Base-by-base conservation (phyloP, 2,113 vertebrate genomes). In the Polypterus bichir region DNA sequence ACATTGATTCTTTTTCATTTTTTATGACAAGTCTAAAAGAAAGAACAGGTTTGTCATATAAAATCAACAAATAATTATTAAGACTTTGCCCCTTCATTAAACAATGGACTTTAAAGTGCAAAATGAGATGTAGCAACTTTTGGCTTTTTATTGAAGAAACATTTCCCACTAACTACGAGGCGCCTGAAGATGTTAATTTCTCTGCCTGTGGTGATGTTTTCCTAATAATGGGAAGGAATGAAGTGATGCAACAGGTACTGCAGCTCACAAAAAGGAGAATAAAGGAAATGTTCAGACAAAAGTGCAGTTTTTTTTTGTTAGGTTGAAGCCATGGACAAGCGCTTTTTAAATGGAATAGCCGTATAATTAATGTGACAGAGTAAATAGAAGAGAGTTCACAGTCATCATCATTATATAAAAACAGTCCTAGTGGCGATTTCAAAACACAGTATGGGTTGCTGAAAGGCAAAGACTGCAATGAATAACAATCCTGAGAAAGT, bases 311-410 rank as follows among this genome's bases (percentile, higher is more conserved):
- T 74, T 74, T 69, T 68, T 71, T 68, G 60, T 62, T 9, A 59
- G 46, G 69, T 59, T 45, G 49, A 5, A 58, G 65, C 58, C 73
- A 65, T 70, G 67, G 62, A 27, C 70, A 71, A 65, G 69, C 75
- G 70, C 69, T 80, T 76, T 74, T 64, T 68, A 57, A 69, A 61
- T 63, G 56, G 63, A 70, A 63, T 59, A 65, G 64, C 73, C 74
- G 72, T 77, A 70, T 77, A 80, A 83, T 77, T 74, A 72, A 75
- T 77, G 61, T 68, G 73, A 78, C 71, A 72, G 71, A 63, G 56
- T 51, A 48, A 59, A 10, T 48, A 64, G 52, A 62, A 55, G 46
- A 57, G 10, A 27, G 27, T 57, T 57, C 56, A 68, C 52, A 62
- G 69, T 73, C 70, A 64, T 68, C 70, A 66, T 71, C 69, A 73